These are phyloP conservation scores for Trochalopteron elliotii DNA, from an alignment of 2,113 vertebrate species.

Conservation along the genomic window DNA sequence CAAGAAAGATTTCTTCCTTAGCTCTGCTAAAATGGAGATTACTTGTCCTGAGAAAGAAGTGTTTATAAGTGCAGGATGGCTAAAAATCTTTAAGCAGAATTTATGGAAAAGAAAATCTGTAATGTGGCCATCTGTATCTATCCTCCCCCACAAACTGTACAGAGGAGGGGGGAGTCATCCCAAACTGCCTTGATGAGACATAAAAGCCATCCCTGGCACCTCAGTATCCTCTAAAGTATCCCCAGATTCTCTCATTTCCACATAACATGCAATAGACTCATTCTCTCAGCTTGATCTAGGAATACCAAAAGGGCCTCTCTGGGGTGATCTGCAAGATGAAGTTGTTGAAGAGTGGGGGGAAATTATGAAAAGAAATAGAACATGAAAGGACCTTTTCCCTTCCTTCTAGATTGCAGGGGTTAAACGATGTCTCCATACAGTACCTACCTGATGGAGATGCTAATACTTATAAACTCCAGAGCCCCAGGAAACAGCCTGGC, in stretches of 20 bases:
- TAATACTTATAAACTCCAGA: background rate
- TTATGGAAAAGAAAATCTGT: background rate
- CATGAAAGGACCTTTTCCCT: background rate
- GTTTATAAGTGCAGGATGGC: background rate
- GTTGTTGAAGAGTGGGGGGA: background rate
- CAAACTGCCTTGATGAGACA: background rate
- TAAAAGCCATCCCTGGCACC: background rate
- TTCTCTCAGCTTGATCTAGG: background rate
- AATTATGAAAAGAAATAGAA: background rate
- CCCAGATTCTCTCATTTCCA: background rate
- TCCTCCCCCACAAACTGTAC: rapidly evolving
- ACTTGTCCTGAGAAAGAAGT: background rate
- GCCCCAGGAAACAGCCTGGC: background rate
- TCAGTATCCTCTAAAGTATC: background rate
- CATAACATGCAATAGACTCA: background rate
- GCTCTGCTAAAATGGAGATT: background rate
- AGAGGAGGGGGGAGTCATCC: background rate
- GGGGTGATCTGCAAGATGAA: background rate
- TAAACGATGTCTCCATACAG: background rate
- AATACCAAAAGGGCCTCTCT: background rate
- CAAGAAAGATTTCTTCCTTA: background rate
- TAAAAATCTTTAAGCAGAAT: background rate
- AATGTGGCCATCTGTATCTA: background rate
- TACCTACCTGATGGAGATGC: background rate
- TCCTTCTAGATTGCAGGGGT: background rate